phyloP scores from a whole-genome alignment of 2,888 invertebrate genomes.

The Clanis bilineata region DNA sequence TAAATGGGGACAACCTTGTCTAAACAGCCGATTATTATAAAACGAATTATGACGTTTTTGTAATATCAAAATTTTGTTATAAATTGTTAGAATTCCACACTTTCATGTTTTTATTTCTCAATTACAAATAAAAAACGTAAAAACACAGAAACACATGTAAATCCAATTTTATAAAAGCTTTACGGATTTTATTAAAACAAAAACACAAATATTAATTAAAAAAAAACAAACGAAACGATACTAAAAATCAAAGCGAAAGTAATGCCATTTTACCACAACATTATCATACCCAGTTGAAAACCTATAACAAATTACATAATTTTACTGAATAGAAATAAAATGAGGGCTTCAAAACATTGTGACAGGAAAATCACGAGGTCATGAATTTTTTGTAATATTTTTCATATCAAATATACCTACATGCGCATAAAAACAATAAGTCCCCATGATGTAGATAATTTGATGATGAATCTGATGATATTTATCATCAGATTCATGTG shows the following conservation, averaged over 20 bases:
- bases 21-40: neutral
- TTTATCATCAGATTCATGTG: too few relatives aligned
- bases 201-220: neutral
- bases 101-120: neutral
- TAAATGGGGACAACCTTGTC: too few relatives aligned
- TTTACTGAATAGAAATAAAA: too few relatives aligned
- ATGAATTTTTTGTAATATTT: too few relatives aligned
- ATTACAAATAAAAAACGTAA: neutral
- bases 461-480: too few relatives aligned
- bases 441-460: too few relatives aligned
- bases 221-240: neutral
- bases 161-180: neutral
- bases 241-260: neutral
- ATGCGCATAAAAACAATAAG: too few relatives aligned
- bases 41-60: neutral
- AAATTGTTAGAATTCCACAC: neutral
- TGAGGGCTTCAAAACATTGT: too few relatives aligned
- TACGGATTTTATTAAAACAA: neutral
- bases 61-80: too few relatives aligned
- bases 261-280: neutral
- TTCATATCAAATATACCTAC: too few relatives aligned
- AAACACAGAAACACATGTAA: neutral
- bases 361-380: too few relatives aligned
- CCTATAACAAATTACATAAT: constrained; percentile 28
- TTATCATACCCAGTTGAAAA: constrained; percentile 31